These are phyloP conservation scores for Enteromius afrohamiltoni DNA, from an alignment of 2,797 vertebrate species.

Conservation along the genomic window DNA sequence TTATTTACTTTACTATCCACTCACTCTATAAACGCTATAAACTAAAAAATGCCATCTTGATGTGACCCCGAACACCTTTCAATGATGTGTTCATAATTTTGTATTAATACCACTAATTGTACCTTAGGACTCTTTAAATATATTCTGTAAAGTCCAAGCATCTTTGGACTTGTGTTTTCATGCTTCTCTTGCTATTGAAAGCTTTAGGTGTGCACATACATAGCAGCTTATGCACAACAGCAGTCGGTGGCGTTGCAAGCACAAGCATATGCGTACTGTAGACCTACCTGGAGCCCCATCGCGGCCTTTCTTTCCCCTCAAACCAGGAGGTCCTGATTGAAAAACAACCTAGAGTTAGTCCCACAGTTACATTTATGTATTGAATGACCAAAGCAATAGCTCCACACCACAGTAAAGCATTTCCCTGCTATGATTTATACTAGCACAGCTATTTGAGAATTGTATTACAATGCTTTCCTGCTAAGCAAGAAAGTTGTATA, in stretches of 20 bases:
- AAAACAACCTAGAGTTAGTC: slow-evolving; percentile 64
- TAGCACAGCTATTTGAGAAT: neutral
- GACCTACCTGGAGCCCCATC: slow-evolving; percentile 62
- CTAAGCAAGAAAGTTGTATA: slow-evolving; percentile 18
- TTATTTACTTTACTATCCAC: neutral
- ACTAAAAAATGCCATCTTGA: neutral
- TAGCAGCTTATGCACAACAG: slow-evolving; percentile 20
- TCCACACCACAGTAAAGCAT: neutral
- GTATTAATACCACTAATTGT: neutral
- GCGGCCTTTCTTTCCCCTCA: slow-evolving; percentile 63
- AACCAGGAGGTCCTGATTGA: slow-evolving; percentile 62
- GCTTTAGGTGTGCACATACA: neutral
- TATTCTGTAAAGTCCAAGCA: neutral
- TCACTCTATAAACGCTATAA: neutral
- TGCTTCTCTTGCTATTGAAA: slow-evolving; percentile 28
- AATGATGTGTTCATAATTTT: neutral
- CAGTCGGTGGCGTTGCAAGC: slow-evolving; percentile 12
- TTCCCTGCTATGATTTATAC: neutral
- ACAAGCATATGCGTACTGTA: slow-evolving; percentile 30
- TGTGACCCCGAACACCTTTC: neutral
- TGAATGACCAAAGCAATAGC: slow-evolving; percentile 40
- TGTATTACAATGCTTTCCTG: slow-evolving; percentile 14
- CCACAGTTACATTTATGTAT: slow-evolving; percentile 45
- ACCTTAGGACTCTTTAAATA: neutral
- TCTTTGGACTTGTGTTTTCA: neutral